A percentile compares a stretch with the other conserved stretches of the same genome.
Evolutionary conservation across 2,888 invertebrate genomes (phyloP).

Genomic region (Trichogramma evanescens): DNA sequence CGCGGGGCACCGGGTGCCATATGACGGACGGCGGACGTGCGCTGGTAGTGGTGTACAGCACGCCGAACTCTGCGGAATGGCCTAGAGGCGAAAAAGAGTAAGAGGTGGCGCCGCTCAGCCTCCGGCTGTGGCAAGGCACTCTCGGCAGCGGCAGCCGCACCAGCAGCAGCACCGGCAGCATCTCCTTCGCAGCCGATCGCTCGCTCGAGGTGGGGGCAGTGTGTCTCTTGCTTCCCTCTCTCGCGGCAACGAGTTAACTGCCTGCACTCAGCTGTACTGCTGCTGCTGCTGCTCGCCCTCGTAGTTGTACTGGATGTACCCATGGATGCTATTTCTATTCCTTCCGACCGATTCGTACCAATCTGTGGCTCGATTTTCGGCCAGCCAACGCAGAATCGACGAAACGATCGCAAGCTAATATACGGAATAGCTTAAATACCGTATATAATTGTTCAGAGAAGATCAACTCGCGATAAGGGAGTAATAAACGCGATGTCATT

Average conservation of each 20-base stretch:
- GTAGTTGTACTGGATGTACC: too few relatives aligned
- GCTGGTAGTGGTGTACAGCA: slow-evolving; percentile 27
- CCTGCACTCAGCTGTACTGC: too few relatives aligned
- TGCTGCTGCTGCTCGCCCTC: too few relatives aligned
- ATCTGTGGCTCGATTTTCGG: too few relatives aligned
- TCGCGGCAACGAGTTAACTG: background rate
- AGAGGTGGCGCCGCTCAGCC: slow-evolving; percentile 25
- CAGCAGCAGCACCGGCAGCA: slow-evolving; percentile 45
- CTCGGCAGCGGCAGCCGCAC: slow-evolving; percentile 22
- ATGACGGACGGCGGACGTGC: slow-evolving; percentile 14
- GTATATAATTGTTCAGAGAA: too few relatives aligned
- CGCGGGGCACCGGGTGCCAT: background rate
- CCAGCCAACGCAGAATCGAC: too few relatives aligned
- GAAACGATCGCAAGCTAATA: too few relatives aligned
- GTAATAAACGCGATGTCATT: too few relatives aligned
- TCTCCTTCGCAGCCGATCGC: slow-evolving; percentile 37
- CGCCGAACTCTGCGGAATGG: slow-evolving; percentile 45
- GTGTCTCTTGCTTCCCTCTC: background rate
- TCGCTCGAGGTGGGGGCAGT: slow-evolving; percentile 42
- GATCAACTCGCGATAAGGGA: too few relatives aligned
- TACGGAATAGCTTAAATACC: too few relatives aligned
- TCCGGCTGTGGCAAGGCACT: background rate
- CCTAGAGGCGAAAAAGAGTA: slow-evolving; percentile 54
- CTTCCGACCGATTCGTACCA: too few relatives aligned
- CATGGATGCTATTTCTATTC: too few relatives aligned